Conservation (phyloP, 2,113 vertebrate genomes). For the Piprites chloris region DNA sequence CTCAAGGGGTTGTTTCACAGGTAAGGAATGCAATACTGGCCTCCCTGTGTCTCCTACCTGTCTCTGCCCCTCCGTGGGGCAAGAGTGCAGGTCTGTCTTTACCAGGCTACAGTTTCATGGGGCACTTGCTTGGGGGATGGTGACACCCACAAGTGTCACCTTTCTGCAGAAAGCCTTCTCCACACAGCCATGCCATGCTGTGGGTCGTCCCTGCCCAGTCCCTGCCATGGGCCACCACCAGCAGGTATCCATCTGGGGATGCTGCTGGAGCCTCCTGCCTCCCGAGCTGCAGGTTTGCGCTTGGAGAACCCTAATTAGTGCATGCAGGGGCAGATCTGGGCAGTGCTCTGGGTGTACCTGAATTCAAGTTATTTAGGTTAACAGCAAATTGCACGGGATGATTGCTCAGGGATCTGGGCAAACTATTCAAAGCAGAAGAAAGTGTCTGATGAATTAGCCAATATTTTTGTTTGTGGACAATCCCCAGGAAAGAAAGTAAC, state of each 20-base stretch:
- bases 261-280: not conserved
- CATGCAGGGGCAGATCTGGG: conserved; percentile 63
- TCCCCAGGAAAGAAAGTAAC: not conserved
- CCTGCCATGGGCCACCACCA: not conserved
- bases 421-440: conserved; percentile 37
- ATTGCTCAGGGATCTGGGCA: conserved; percentile 42
- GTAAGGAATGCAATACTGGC: not conserved
- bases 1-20: not conserved
- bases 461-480: conserved; percentile 47
- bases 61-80: not conserved
- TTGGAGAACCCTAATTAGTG: not conserved
- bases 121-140: fast-evolving
- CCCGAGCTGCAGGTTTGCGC: not conserved
- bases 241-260: not conserved
- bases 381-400: not conserved
- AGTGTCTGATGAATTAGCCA: conserved; percentile 46
- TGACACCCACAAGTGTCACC: not conserved
- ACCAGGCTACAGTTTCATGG: not conserved
- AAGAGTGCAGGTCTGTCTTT: fast-evolving
- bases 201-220: fast-evolving
- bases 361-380: conserved; percentile 18
- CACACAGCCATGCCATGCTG: fast-evolving
- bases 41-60: not conserved
- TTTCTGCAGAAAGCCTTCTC: not conserved
- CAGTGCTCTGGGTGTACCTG: conserved; percentile 23